These are phyloP conservation scores for Fratercula arctica DNA, from an alignment of 2,797 vertebrate genomes.

Conservation along the genomic window DNA sequence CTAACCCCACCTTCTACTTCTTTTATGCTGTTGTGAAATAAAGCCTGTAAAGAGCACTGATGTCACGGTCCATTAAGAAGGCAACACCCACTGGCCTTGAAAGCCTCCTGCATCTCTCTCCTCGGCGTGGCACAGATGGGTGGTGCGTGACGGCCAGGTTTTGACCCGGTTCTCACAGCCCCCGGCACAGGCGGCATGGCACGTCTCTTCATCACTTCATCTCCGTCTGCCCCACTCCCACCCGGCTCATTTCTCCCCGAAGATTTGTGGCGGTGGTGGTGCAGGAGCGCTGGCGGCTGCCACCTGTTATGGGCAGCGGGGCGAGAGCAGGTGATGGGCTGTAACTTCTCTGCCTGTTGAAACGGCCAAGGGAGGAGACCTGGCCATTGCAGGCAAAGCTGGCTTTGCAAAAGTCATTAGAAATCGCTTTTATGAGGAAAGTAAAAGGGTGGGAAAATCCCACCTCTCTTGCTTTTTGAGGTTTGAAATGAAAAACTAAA, in stretches of 20 bases:
- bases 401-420: not conserved
- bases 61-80: not conserved
- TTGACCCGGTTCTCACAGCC: slow-evolving; percentile 8
- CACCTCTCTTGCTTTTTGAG: not conserved
- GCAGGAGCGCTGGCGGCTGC: not conserved
- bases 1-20: not conserved
- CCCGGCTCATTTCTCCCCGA: not conserved
- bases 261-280: not conserved
- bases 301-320: not conserved
- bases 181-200: not conserved
- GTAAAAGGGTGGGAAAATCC: not conserved
- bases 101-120: not conserved
- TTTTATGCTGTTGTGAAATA: not conserved
- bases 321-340: not conserved
- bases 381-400: not conserved
- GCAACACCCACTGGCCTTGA: not conserved
- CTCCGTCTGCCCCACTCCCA: not conserved
- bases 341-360: not conserved
- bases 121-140: not conserved
- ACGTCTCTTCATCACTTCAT: fast-evolving
- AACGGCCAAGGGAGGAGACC: not conserved
- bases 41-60: not conserved
- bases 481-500: not conserved
- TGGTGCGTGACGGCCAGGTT: fast-evolving
- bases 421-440: not conserved